Conservation (phyloP, 2,888 invertebrate genomes). For the Cephus pygmeus region DNA sequence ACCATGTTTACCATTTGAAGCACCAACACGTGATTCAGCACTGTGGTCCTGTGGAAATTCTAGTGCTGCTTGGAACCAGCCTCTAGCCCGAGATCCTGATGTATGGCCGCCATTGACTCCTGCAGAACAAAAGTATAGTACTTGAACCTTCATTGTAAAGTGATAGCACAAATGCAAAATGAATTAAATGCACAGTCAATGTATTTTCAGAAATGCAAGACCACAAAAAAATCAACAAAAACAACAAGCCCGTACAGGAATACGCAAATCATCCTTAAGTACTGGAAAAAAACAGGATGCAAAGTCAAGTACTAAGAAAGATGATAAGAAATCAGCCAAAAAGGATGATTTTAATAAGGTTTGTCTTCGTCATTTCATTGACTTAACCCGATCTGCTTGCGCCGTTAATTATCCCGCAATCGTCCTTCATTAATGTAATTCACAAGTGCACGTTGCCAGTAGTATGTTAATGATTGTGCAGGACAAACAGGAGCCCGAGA, state of each 20-base stretch:
- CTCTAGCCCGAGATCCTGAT: slow-evolving; percentile 76
- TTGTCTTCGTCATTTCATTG: slow-evolving; percentile 12
- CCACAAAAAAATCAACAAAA: slow-evolving; percentile 57
- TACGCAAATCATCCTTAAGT: slow-evolving; percentile 58
- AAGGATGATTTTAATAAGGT: slow-evolving; percentile 63
- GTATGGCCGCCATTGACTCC: slow-evolving; percentile 90
- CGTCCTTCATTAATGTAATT: background rate
- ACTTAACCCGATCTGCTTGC: background rate
- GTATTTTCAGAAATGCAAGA: slow-evolving; percentile 31
- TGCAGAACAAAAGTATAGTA: slow-evolving; percentile 76
- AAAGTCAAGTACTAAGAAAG: slow-evolving; percentile 59
- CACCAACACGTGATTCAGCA: slow-evolving; percentile 81
- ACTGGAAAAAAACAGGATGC: slow-evolving; percentile 61
- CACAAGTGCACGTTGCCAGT: background rate
- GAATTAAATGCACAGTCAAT: background rate
- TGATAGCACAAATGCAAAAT: slow-evolving; percentile 21
- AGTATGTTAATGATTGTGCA: slow-evolving; percentile 26
- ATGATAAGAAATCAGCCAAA: slow-evolving; percentile 65
- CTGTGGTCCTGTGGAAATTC: slow-evolving; percentile 76
- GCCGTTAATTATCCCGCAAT: background rate
- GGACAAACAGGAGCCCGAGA: slow-evolving; percentile 77
- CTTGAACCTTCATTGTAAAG: background rate
- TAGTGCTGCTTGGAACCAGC: slow-evolving; percentile 69
- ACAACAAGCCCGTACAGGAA: slow-evolving; percentile 55
- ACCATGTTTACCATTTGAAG: slow-evolving; percentile 68